Evolutionary conservation across 2,888 invertebrate genomes (phyloP).

Genomic region (Hyposoter didymator): DNA sequence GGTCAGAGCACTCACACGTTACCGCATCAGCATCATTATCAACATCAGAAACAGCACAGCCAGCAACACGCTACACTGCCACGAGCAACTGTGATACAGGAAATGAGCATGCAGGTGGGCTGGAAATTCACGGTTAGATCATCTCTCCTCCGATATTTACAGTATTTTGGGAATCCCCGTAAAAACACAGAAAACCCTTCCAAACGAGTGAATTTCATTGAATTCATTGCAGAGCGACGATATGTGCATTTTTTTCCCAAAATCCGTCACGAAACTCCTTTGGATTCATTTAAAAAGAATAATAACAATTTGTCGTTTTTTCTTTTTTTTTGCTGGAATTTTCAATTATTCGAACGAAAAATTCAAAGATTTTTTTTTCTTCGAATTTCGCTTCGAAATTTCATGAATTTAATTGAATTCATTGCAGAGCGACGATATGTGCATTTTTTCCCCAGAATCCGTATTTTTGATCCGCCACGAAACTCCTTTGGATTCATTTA

Average conservation of each 20-base stretch:
- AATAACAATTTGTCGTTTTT: too few species aligned
- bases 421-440: too few species aligned
- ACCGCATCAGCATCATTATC: conserved; percentile 84
- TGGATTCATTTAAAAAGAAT: too few species aligned
- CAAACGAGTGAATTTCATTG: background rate
- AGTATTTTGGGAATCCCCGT: background rate
- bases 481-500: too few species aligned
- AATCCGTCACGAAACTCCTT: background rate
- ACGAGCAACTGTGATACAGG: conserved; percentile 85
- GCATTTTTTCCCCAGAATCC: background rate
- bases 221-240: background rate
- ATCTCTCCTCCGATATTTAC: conserved; percentile 37
- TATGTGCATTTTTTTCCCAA: background rate
- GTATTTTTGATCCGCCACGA: too few species aligned
- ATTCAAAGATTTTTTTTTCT: background rate
- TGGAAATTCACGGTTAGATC: conserved; percentile 82
- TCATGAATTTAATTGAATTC: background rate
- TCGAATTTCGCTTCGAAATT: background rate
- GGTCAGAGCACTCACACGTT: conserved; percentile 81
- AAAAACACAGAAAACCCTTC: background rate
- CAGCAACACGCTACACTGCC: conserved; percentile 86
- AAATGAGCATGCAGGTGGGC: conserved; percentile 85
- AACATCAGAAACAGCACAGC: conserved; percentile 80
- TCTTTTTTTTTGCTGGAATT: too few species aligned
- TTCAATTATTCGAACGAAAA: too few species aligned